Evolutionary conservation across 1,140 invertebrate species (phyloP).

Genomic region (Drosophila repletoides): DNA sequence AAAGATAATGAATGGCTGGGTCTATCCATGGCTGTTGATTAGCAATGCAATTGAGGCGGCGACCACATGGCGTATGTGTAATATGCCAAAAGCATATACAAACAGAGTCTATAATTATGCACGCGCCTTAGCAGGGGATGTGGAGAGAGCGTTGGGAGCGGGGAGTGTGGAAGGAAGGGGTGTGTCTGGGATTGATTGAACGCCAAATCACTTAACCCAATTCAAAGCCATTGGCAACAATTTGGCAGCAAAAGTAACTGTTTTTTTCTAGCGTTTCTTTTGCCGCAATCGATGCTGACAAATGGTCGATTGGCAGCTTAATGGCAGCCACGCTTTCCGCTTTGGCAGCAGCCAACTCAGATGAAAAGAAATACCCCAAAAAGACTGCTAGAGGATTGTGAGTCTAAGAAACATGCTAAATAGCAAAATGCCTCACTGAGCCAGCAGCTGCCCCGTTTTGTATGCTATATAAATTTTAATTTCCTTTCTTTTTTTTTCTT

Average conservation of each 20-base stretch:
- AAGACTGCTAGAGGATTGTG: not conserved
- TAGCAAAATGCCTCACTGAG: slow-evolving; percentile 46
- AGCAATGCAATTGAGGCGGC: slow-evolving; percentile 33
- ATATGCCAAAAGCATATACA: slow-evolving; percentile 54
- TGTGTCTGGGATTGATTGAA: slow-evolving; percentile 57
- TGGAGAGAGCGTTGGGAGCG: no score
- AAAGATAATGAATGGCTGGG: slow-evolving; percentile 54
- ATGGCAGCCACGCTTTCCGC: slow-evolving; percentile 65
- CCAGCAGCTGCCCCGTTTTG: slow-evolving; percentile 43
- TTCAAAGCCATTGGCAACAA: slow-evolving; percentile 64
- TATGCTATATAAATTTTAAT: slow-evolving; percentile 74
- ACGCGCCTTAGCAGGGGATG: not conserved
- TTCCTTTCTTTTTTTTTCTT: no score
- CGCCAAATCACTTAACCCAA: slow-evolving; percentile 73
- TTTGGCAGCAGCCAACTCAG: slow-evolving; percentile 36
- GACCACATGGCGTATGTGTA: slow-evolving; percentile 44
- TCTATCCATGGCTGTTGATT: slow-evolving; percentile 54
- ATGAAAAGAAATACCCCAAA: not conserved
- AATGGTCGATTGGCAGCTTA: slow-evolving; percentile 72
- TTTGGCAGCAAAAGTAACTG: slow-evolving; percentile 47
- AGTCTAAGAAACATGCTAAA: slow-evolving; percentile 57
- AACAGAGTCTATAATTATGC: slow-evolving; percentile 60
- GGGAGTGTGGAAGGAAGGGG: not conserved
- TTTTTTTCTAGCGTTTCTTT: slow-evolving; percentile 39
- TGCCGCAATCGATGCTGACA: slow-evolving; percentile 56